Evolutionary conservation across 92 coral and sea anemone genomes (phyloP), one percentile per base, ranked within the genome.

Genomic region (Zoanthus sansibaricus): DNA sequence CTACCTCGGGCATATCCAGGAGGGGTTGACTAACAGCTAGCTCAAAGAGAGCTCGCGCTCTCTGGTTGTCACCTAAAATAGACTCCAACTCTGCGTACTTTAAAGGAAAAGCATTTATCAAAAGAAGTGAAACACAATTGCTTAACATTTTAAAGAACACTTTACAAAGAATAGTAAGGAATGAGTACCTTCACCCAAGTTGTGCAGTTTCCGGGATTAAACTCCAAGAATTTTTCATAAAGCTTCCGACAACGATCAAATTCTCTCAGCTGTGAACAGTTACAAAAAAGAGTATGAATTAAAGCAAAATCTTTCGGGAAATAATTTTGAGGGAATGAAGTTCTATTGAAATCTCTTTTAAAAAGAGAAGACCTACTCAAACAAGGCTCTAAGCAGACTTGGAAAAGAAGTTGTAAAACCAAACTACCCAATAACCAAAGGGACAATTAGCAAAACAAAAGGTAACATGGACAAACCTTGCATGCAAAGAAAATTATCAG

Each of bases 1-100:
- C 16, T 66, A 96, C 99, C 98, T 97, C 99, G 42, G 99, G 99
- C 99, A 97, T 97, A 55, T 97, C 99, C 54, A 97, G 77, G n/a
- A 97, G 90, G 12, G 99, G 96, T 71, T 97, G 99, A 69, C 90
- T 92, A 76, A 97, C 99, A 3, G 99, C 99, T 7, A 97, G 77
- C 69, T 97, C 99, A 71, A 97, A 97, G 21, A 97, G 89, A 4
- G 94, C 99, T 18, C 99, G 91, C 21, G 97, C 94, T 69, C 99
- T 85, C 47, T 92, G 95, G 3, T 89, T 77, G 88, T 97, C 98
- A 30, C 99, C 98, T 13, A 97, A 91, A 20, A 97, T 93, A 33
- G 98, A 80, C 76, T 97, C 99, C 72, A 97, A 82, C 77, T 97
- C 99, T 3, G 97, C 86, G 76, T 95, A 97, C 99, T 97, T 52